Evolutionary conservation across 2,888 invertebrate species (phyloP).

Genomic region (Tenthredo amoena): DNA sequence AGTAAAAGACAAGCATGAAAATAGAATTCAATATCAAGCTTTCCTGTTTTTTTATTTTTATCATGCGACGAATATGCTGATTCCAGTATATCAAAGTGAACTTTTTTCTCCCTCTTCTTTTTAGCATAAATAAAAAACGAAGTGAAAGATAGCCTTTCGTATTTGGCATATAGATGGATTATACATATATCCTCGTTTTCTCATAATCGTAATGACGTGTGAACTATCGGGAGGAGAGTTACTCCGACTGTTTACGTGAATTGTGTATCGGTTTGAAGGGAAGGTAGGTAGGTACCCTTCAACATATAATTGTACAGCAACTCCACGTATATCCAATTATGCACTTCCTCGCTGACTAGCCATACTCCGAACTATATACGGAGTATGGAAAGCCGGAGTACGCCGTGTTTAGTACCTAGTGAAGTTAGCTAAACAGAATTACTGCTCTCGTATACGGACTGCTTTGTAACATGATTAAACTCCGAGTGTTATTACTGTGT

Average conservation of each 20-base stretch:
- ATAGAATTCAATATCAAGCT: too few relatives aligned
- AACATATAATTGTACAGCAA: background rate
- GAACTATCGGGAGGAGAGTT: background rate
- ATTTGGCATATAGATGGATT: background rate
- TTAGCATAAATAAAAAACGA: background rate
- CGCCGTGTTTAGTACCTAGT: conserved; percentile 21
- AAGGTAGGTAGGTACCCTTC: background rate
- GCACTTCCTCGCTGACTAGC: conserved; percentile 29
- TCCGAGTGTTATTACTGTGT: background rate
- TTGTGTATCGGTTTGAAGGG: background rate
- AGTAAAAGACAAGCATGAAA: background rate
- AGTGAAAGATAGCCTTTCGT: background rate
- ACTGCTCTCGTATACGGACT: conserved; percentile 21
- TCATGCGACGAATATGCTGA: background rate
- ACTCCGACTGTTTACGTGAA: background rate
- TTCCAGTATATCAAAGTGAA: background rate
- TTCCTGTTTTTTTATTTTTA: too few relatives aligned
- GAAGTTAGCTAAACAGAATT: conserved; percentile 39
- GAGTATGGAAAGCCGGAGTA: background rate
- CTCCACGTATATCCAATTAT: conserved; percentile 29
- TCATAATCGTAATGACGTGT: background rate
- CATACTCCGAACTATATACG: conserved; percentile 5
- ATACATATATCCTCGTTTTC: background rate
- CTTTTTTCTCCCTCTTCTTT: background rate
- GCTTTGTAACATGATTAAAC: background rate